These are phyloP conservation scores for Neosilurus hyrtlii DNA, from an alignment of 2,797 vertebrate genomes.

Conservation along the genomic window DNA sequence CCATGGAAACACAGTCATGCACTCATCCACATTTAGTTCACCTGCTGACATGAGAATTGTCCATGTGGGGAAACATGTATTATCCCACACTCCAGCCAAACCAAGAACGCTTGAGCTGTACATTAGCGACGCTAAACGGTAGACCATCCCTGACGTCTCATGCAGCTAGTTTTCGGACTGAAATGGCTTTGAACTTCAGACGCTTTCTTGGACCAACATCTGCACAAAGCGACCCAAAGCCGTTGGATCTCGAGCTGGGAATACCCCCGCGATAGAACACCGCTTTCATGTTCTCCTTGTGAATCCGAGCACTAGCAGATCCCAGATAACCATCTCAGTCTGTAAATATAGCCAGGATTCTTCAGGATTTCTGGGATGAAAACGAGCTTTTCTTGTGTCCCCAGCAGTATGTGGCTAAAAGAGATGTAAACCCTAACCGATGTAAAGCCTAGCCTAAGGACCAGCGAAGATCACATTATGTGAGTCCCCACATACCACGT, in stretches of 20 bases:
- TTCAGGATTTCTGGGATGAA: not conserved
- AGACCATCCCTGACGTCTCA: not conserved
- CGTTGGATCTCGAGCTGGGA: not conserved
- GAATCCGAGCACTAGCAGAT: too few species aligned
- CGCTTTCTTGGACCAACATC: not conserved
- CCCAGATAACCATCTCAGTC: not conserved
- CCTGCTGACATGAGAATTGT: not conserved
- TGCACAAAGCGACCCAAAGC: not conserved
- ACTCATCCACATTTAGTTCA: not conserved
- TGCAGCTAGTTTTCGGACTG: not conserved
- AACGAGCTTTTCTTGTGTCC: constrained; percentile 7
- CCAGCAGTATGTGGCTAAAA: constrained; percentile 2
- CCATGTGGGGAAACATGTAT: not conserved
- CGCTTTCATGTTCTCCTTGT: too few species aligned
- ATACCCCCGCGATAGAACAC: not conserved
- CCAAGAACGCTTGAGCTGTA: not conserved
- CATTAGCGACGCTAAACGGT: not conserved
- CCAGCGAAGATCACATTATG: not conserved
- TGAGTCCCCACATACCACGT: constrained; percentile 32
- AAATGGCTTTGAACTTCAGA: not conserved
- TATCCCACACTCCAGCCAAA: not conserved
- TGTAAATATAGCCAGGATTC: too few species aligned
- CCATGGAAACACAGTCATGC: not conserved
- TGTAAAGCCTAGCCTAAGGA: not conserved
- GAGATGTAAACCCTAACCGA: not conserved